Percentiles rank a stretch among this genome's conserved stretches.
Evolutionary conservation across 2,113 vertebrate species (phyloP).

Genomic region (Colistium nudipinnis): DNA sequence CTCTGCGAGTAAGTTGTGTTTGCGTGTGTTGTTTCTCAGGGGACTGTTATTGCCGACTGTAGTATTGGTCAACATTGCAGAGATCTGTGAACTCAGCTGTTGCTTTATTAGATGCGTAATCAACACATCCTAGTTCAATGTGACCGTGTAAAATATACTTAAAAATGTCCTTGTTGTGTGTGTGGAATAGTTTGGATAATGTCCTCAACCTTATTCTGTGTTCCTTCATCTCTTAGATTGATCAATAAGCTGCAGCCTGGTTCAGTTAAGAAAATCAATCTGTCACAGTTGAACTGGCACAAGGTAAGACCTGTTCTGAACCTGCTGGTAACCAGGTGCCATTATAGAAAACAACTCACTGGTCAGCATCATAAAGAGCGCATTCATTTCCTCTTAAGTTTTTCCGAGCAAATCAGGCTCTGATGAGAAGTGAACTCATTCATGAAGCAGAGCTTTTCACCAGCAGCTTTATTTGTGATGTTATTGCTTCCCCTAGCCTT

Average conservation of each 20-base stretch:
- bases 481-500: conserved; percentile 20
- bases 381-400: not conserved
- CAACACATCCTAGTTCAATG: not conserved
- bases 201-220: not conserved
- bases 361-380: not conserved
- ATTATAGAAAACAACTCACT: not conserved
- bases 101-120: no score
- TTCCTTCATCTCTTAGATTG: conserved; percentile 80
- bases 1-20: conserved; percentile 91
- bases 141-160: not conserved
- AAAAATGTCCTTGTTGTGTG: not conserved
- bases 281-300: conserved; percentile 96
- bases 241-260: conserved; percentile 94
- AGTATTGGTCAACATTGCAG: not conserved
- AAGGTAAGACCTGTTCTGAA: conserved; percentile 85
- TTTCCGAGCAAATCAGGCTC: not conserved
- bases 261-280: conserved; percentile 94
- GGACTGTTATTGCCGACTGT: not conserved
- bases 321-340: no score
- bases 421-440: conserved; percentile 19
- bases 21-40: not conserved
- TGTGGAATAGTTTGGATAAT: not conserved
- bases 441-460: conserved; percentile 1
- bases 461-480: conserved; percentile 13
- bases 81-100: no score